Base-by-base conservation (phyloP, 2,888 invertebrate genomes). In the Mythimna loreyi region DNA sequence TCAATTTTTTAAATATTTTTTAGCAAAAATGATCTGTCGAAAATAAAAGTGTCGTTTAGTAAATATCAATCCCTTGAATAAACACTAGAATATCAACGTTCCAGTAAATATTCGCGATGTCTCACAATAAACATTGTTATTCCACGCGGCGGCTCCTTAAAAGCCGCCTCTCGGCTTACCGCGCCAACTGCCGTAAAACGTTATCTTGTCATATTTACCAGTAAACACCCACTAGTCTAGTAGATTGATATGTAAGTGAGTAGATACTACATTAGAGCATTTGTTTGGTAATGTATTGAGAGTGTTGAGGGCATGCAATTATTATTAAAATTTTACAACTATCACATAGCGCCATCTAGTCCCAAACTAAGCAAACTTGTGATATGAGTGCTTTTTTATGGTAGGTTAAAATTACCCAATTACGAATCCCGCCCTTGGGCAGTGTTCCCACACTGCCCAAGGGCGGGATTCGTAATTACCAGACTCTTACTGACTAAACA, bases 91-190 rank as follows among this genome's bases (percentile, higher is more conserved):
- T 36, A 53, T 53, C n/a, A 28, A 28, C 8, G 45, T n/a, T 2
- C 9, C 19, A 11, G 67, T 55, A 58, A 59, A 49, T 55, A 64
- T 33, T 25, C 60, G 9, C 45, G 30, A 57, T 50, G 73, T 40
- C 25, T 4, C 5, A 67, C 50, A 57, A 57, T 49, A 59, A 57
- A 79, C 80, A 82, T 84, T 83, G 84, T 74, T 81, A 81, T 81
- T 83, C 83, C 13, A 19, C 30, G 28, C 74, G 59, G 55, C 52
- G 45, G 28, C 36, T 58, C 55, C 57, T 53, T 77, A 81, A 83
- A 72, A 83, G 83, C 78, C 53, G 65, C 67, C 47, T 74, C 83
- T 83, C 81, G 25, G 43, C 23, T 81, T 81, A 68, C 81, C 55
- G 52, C 56, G 62, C 55, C 40, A 67, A 81, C 43, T 66, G 33